Conservation (phyloP, 2,113 vertebrate species). For the Castor canadensis region DNA sequence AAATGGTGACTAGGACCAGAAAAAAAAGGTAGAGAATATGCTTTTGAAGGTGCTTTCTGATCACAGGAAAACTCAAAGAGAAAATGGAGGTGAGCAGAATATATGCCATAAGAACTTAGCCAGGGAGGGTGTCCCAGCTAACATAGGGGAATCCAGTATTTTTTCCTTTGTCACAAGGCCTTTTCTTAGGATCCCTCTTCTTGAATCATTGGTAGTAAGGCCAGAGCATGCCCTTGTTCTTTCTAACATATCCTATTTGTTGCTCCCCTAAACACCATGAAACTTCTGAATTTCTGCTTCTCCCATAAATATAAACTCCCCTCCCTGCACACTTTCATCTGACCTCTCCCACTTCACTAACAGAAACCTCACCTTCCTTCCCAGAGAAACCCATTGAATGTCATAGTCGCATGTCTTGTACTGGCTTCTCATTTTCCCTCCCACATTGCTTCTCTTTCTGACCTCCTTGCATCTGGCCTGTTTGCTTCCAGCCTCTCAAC, state of each 20-base stretch:
- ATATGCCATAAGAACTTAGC: too few species aligned
- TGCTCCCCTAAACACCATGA: background rate
- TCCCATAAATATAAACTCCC: background rate
- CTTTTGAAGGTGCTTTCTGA: too few species aligned
- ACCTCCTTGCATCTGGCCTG: background rate
- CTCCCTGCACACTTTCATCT: background rate
- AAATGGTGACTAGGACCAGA: too few species aligned
- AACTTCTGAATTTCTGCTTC: background rate
- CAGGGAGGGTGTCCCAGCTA: too few species aligned
- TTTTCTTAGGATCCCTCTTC: too few species aligned
- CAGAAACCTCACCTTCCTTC: background rate
- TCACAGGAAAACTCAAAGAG: too few species aligned
- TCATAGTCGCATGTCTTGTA: too few species aligned
- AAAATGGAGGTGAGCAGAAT: too few species aligned
- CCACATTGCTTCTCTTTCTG: background rate
- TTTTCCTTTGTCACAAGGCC: background rate
- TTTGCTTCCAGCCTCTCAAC: background rate
- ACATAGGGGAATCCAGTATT: too few species aligned
- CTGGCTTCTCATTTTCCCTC: background rate
- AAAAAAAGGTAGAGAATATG: too few species aligned
- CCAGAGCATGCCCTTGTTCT: background rate
- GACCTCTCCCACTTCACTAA: background rate
- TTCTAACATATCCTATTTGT: background rate
- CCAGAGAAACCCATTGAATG: background rate
- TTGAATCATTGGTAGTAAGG: background rate